Evolutionary conservation across 2,113 vertebrate species (phyloP).

Genomic region (Excalfactoria chinensis): DNA sequence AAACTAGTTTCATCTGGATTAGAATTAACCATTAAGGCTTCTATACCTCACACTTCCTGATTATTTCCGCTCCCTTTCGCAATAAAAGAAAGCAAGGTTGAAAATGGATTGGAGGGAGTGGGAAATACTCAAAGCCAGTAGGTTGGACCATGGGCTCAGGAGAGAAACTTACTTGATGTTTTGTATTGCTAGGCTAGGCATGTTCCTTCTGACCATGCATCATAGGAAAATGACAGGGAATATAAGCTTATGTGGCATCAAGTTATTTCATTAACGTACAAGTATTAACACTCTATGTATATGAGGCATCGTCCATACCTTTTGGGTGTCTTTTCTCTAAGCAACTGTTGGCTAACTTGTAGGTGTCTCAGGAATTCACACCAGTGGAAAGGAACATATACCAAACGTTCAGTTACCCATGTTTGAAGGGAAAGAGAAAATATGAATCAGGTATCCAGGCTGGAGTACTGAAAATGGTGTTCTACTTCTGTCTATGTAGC

Average conservation of each 20-base stretch:
- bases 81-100: background rate
- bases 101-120: background rate
- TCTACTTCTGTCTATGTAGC: background rate
- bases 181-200: background rate
- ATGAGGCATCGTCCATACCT: background rate
- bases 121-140: background rate
- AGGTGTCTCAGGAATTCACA: background rate
- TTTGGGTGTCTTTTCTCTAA: background rate
- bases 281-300: background rate
- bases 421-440: background rate
- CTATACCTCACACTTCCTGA: background rate
- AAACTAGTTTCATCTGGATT: background rate
- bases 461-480: background rate
- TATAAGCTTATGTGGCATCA: background rate
- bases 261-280: background rate
- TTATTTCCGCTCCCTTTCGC: background rate
- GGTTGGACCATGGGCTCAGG: background rate
- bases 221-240: background rate
- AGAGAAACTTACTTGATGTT: background rate
- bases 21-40: background rate
- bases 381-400: background rate
- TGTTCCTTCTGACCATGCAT: background rate
- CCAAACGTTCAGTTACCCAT: background rate
- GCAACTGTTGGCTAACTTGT: background rate
- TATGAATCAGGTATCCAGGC: background rate